A percentile compares a stretch with the other conserved stretches of the same genome.
phyloP scores from a whole-genome alignment of 2,113 vertebrate species.

The Rhadina sibilatrix region DNA sequence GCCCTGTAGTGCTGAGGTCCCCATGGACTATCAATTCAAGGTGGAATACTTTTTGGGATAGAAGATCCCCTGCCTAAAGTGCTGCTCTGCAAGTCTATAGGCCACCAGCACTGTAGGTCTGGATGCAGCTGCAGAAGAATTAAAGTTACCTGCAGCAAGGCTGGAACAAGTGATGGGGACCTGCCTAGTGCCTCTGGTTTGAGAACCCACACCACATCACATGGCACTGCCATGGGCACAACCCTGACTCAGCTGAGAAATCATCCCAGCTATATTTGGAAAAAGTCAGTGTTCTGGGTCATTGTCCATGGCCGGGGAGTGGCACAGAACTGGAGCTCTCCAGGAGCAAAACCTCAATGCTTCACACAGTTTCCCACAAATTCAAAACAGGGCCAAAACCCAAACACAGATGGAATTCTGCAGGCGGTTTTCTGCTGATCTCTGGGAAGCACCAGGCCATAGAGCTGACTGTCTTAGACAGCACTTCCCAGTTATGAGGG shows the following conservation, averaged over 20 bases:
- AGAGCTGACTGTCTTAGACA: background rate
- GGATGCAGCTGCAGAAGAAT: background rate
- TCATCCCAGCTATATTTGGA: background rate
- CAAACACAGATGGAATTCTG: background rate
- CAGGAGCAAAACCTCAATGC: background rate
- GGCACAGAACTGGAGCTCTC: background rate
- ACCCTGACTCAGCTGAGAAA: background rate
- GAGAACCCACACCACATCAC: background rate
- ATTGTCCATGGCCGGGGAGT: fast-evolving
- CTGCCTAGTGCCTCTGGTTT: background rate
- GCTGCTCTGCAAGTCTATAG: background rate
- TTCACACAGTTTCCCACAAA: background rate
- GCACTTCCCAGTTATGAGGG: background rate
- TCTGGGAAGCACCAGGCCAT: background rate
- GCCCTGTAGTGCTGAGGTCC: background rate
- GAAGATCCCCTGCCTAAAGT: background rate
- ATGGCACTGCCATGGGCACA: background rate
- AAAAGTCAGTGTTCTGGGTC: background rate
- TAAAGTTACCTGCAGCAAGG: background rate
- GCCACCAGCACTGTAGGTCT: background rate
- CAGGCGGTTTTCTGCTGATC: background rate
- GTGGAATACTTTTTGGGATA: background rate
- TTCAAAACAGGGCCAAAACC: background rate
- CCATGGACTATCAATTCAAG: fast-evolving
- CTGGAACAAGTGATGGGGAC: background rate